Conservation (phyloP, 2,797 vertebrate species). For the Gadopsis marmoratus region DNA sequence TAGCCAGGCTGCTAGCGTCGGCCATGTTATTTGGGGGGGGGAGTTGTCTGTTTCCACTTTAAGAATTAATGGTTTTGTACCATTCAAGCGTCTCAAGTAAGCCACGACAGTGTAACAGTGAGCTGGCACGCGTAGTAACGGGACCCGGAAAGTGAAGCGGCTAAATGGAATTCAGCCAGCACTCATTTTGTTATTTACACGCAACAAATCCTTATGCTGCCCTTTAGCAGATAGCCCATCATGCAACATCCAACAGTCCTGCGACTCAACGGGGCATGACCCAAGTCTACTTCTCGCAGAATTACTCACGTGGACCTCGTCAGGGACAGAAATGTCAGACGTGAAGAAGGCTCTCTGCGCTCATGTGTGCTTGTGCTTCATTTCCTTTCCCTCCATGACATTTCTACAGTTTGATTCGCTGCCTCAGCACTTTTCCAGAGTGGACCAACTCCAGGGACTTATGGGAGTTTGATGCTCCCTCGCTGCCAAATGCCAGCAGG, state of each 20-base stretch:
- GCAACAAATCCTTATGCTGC: background rate
- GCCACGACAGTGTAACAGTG: background rate
- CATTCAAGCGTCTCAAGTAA: background rate
- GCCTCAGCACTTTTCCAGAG: constrained; percentile 81
- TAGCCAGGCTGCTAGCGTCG: too few relatives aligned
- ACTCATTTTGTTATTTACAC: background rate
- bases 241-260: background rate
- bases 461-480: constrained; percentile 81
- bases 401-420: constrained; percentile 69
- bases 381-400: constrained; percentile 69
- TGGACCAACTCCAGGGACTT: constrained; percentile 74
- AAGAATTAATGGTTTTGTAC: background rate
- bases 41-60: too few relatives aligned
- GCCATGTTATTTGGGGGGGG: too few relatives aligned
- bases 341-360: constrained; percentile 37
- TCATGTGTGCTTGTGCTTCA: constrained; percentile 56
- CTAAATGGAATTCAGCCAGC: background rate
- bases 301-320: constrained; percentile 41
- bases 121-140: too few relatives aligned
- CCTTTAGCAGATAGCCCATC: background rate
- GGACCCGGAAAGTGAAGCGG: background rate
- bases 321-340: constrained; percentile 37
- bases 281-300: constrained; percentile 21
- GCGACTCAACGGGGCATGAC: constrained; percentile 10
- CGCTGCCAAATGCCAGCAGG: constrained; percentile 81